Percentiles rank a stretch among this genome's conserved stretches.
These are phyloP conservation scores for Picus viridis DNA, from an alignment of 2,797 vertebrate genomes.

Conservation along the genomic window DNA sequence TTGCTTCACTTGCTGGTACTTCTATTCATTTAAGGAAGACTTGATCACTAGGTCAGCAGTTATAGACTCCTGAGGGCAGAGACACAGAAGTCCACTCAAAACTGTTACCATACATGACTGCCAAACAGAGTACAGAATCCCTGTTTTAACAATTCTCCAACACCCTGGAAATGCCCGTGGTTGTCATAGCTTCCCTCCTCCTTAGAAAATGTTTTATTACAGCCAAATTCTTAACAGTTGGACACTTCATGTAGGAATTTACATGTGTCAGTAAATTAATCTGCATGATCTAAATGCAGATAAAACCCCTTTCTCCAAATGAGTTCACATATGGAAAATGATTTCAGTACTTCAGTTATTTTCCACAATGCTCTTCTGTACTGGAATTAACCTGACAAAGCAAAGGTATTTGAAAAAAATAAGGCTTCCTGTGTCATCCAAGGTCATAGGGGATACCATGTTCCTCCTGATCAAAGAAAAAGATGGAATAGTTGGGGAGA, in stretches of 20 bases:
- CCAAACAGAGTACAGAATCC: not conserved
- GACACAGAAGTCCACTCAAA: not conserved
- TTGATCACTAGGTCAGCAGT: not conserved
- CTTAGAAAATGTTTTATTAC: conserved; percentile 21
- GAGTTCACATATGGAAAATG: conserved; percentile 11
- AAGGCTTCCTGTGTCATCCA: not conserved
- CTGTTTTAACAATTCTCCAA: not conserved
- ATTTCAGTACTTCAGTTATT: conserved; percentile 12
- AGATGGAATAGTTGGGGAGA: not conserved
- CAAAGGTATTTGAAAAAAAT: not conserved
- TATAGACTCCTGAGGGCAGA: not conserved
- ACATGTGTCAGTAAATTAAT: conserved; percentile 40
- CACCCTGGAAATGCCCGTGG: not conserved
- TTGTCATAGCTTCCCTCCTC: conserved; percentile 3
- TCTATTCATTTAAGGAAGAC: not conserved
- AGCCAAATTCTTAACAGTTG: conserved; percentile 13
- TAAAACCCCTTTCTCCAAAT: not conserved
- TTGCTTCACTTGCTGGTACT: not conserved
- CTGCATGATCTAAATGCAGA: not conserved
- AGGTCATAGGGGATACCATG: not conserved
- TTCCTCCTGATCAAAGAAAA: not conserved
- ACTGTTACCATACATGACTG: not conserved
- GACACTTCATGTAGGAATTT: conserved; percentile 34
- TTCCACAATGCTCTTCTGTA: not conserved
- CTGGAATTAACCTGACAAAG: conserved; percentile 8